Conservation (phyloP, 2,797 vertebrate species). For the Periparus ater region DNA sequence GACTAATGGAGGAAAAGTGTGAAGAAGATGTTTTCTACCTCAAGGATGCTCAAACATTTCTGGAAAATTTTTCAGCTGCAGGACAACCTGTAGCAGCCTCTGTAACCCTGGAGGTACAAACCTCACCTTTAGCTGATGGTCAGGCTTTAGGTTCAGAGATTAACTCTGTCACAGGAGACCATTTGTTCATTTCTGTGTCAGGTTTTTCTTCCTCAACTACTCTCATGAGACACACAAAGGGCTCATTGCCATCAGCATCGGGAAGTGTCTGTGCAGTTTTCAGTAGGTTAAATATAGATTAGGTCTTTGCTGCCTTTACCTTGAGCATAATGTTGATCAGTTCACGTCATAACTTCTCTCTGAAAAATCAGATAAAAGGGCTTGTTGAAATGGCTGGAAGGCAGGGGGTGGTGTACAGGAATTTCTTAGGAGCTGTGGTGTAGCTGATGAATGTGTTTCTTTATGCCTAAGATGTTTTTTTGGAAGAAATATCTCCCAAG, state of each 20-base stretch:
- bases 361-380: background rate
- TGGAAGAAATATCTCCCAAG: background rate
- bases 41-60: background rate
- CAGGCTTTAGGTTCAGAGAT: background rate
- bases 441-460: background rate
- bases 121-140: background rate
- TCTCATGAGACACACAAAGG: background rate
- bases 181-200: background rate
- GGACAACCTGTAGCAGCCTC: background rate
- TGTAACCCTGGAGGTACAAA: background rate
- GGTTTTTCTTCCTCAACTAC: rapidly evolving
- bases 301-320: background rate
- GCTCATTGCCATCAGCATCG: background rate
- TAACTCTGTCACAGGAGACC: background rate
- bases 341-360: background rate
- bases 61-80: background rate
- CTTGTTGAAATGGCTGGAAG: background rate
- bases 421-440: background rate
- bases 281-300: background rate
- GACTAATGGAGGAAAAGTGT: background rate
- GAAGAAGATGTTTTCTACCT: background rate
- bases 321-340: background rate
- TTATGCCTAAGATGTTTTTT: background rate
- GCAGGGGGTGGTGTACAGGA: background rate
- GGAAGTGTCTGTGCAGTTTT: background rate